These are phyloP conservation scores for Lepilemur ruficaudatus DNA, from an alignment of 2,797 vertebrate species.

Conservation along the genomic window DNA sequence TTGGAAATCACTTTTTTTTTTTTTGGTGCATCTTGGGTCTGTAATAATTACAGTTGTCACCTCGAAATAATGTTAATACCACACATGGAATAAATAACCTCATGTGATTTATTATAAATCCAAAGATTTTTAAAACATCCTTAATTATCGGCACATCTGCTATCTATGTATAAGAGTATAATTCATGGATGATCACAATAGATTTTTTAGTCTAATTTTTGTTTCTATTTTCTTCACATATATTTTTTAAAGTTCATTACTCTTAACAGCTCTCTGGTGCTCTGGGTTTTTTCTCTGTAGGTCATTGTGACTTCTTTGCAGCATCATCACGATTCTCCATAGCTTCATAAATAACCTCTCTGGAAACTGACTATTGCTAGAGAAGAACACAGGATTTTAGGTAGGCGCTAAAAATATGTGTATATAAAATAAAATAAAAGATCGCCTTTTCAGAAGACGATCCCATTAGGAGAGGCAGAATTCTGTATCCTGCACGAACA, in stretches of 20 bases:
- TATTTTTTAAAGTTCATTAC: constrained; percentile 1
- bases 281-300: background rate
- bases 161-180: background rate
- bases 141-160: background rate
- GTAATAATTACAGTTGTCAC: background rate
- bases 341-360: constrained; percentile 52
- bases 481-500: background rate
- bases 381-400: constrained; percentile 28
- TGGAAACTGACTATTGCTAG: constrained; percentile 52
- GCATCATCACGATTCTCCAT: background rate
- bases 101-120: background rate
- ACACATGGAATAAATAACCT: background rate
- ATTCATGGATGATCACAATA: background rate
- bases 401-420: background rate
- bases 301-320: constrained; percentile 29
- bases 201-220: background rate
- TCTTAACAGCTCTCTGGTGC: background rate
- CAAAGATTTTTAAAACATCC: background rate
- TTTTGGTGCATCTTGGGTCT: background rate
- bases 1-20: constrained; percentile 29
- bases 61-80: background rate
- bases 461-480: constrained; percentile 45
- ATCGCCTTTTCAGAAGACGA: constrained; percentile 15
- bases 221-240: background rate
- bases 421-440: background rate